A percentile compares a stretch with the other conserved stretches of the same genome.
Evolutionary conservation across 1,140 invertebrate species (phyloP).

Genomic region (Drosophila sechellia): DNA sequence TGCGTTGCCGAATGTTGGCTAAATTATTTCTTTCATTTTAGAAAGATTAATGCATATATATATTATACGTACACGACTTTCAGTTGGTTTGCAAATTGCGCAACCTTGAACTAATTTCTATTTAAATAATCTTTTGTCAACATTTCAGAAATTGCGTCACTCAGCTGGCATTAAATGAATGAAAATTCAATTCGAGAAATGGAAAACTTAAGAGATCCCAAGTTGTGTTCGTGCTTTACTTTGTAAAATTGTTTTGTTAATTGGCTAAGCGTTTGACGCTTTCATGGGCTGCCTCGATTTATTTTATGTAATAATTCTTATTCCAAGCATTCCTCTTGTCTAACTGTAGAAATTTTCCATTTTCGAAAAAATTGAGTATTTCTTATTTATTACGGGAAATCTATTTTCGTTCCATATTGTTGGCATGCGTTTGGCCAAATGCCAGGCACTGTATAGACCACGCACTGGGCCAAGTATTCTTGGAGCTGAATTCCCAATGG

Average conservation of each 20-base stretch:
- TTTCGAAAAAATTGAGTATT: slow-evolving; percentile 42
- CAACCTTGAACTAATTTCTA: slow-evolving; percentile 83
- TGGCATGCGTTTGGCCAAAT: slow-evolving; percentile 66
- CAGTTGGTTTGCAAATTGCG: slow-evolving; percentile 67
- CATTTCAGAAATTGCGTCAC: slow-evolving; percentile 65
- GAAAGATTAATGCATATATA: slow-evolving; percentile 21
- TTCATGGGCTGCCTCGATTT: slow-evolving; percentile 48
- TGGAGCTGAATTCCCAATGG: slow-evolving; percentile 18
- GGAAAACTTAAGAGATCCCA: background rate
- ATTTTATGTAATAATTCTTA: slow-evolving; percentile 61
- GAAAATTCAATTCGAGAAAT: slow-evolving; percentile 18
- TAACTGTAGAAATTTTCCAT: slow-evolving; percentile 65
- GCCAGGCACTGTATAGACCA: slow-evolving; percentile 55
- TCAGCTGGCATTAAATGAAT: slow-evolving; percentile 36
- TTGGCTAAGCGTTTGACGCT: slow-evolving; percentile 32
- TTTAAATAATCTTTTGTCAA: slow-evolving; percentile 77
- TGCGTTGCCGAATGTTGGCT: slow-evolving; percentile 9
- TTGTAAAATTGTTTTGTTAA: slow-evolving; percentile 56
- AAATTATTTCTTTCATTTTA: slow-evolving; percentile 36
- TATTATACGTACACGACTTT: slow-evolving; percentile 41
- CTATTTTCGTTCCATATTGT: slow-evolving; percentile 61
- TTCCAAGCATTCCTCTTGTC: slow-evolving; percentile 43
- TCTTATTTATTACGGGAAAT: slow-evolving; percentile 67
- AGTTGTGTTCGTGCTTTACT: slow-evolving; percentile 19
- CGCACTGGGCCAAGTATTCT: slow-evolving; percentile 52